Evolutionary conservation across 2,888 invertebrate species (phyloP), one percentile per base, ranked within the genome.

Genomic region (Dastarcus helophoroides): DNA sequence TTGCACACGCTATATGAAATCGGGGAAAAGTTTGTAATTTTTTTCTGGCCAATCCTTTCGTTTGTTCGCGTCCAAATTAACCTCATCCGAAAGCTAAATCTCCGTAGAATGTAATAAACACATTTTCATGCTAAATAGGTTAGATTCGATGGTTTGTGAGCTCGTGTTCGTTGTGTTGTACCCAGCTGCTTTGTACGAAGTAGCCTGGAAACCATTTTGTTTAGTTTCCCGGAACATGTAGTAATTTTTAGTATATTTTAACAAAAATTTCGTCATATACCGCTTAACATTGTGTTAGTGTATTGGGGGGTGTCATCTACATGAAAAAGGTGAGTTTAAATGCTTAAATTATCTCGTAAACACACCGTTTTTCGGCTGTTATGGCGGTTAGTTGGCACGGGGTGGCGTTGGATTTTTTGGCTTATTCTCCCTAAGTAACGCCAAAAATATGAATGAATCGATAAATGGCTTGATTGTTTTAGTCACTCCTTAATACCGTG

Each of bases 151-250:
- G 45, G 37, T 47, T 44, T 41, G 40, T 41, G 43, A 43, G 48
- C 47, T 37, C 46, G 45, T 47, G 41, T 47, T 50, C 41, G 34
- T 32, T 13, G 37, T 35, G 41, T 41, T 32, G 38, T 40, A 38
- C 49, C 48, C 51, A 51, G 51, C 54, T 54, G 53, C 54, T 54
- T 51, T 47, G 43, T 44, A 48, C 46, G 46, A 50, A 50, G 47
- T 51, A 50, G 50, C 52, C 56, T 48, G 60, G 60, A 58, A 53
- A 59, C 59, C 60, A 60, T 62, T 60, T 62, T 60, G 59, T 57
- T 48, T 47, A 46, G 42, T 47, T 50, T 48, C 48, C 48, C 50
- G 50, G 56, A 60, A 56, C 48, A 35, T 31, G 39, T 37, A 37
- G 39, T 39, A 31, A 31, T 28, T 31, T 35, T 29, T 12, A 16